Percentiles rank a stretch among this genome's conserved stretches.
These are phyloP conservation scores for Grus americana DNA, from an alignment of 2,113 vertebrate genomes.

Conservation along the genomic window DNA sequence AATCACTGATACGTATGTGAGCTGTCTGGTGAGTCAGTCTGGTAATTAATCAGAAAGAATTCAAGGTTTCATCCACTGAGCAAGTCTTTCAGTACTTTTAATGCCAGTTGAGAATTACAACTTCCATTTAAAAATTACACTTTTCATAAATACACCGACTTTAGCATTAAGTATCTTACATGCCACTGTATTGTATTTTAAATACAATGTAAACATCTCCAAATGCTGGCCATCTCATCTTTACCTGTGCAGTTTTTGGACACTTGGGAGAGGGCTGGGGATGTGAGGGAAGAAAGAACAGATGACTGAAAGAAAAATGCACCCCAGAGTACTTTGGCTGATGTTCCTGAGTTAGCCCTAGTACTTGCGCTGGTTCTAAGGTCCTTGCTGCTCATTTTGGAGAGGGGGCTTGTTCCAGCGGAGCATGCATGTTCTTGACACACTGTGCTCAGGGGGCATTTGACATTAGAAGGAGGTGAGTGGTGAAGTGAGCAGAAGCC, in stretches of 20 bases:
- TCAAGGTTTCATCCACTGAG: background rate
- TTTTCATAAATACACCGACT: slow-evolving; percentile 74
- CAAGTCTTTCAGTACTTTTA: slow-evolving; percentile 68
- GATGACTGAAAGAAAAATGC: slow-evolving; percentile 18
- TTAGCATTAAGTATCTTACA: slow-evolving; percentile 72
- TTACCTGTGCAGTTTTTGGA: slow-evolving; percentile 70
- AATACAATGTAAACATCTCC: slow-evolving; percentile 75
- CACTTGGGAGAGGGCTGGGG: background rate
- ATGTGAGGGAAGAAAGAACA: background rate
- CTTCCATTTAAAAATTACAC: slow-evolving; percentile 75
- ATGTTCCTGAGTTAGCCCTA: slow-evolving; percentile 71
- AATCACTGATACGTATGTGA: background rate
- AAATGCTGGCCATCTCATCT: slow-evolving; percentile 66
- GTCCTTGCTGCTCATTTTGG: background rate
- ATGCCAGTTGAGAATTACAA: slow-evolving; percentile 72
- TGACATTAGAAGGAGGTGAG: background rate
- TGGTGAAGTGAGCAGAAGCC: slow-evolving; percentile 45
- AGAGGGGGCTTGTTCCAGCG: background rate
- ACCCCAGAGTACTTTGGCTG: slow-evolving; percentile 55
- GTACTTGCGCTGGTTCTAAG: slow-evolving; percentile 10
- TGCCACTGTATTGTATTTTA: slow-evolving; percentile 71
- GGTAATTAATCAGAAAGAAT: background rate
- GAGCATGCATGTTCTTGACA: background rate
- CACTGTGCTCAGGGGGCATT: background rate
- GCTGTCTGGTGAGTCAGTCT: background rate